Percentiles rank a stretch among this genome's conserved stretches.
These are phyloP conservation scores for Hozukius guyotensis DNA, from an alignment of 2,797 vertebrate species.

Conservation along the genomic window DNA sequence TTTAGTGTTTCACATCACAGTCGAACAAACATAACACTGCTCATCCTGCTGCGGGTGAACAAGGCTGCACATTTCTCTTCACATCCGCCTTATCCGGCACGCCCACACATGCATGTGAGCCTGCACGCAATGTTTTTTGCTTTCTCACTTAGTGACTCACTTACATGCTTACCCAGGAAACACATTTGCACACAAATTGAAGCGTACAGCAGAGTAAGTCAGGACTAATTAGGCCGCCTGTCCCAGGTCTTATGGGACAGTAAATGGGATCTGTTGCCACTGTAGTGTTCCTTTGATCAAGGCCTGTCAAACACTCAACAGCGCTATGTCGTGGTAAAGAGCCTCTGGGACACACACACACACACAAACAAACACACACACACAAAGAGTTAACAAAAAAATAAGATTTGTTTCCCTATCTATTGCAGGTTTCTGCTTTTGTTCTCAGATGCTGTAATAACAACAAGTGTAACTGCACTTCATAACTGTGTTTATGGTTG, in stretches of 20 bases:
- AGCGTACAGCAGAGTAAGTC: neutral
- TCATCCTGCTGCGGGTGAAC: slow-evolving; percentile 19
- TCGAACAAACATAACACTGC: slow-evolving; percentile 21
- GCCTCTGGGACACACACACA: slow-evolving; percentile 1
- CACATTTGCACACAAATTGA: neutral
- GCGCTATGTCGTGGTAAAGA: neutral
- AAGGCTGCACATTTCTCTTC: slow-evolving; percentile 4
- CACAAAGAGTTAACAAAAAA: neutral
- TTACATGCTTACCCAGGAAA: slow-evolving; percentile 4
- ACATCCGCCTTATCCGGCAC: neutral
- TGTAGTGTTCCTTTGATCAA: slow-evolving; percentile 62
- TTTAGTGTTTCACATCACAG: slow-evolving; percentile 34
- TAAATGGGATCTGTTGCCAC: slow-evolving; percentile 53
- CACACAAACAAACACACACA: neutral
- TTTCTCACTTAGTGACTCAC: slow-evolving; percentile 3
- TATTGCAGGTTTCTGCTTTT: neutral
- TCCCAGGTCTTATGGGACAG: slow-evolving; percentile 59
- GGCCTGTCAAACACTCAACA: slow-evolving; percentile 52
- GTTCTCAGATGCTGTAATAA: neutral
- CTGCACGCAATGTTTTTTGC: neutral
- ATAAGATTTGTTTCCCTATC: neutral
- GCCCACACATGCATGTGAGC: slow-evolving; percentile 1
- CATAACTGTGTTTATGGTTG: neutral
- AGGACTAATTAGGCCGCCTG: slow-evolving; percentile 60
- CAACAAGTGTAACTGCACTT: neutral